Evolutionary conservation across 2,797 vertebrate species (phyloP), one percentile per base, ranked within the genome.

Genomic region (Myotis planiceps): DNA sequence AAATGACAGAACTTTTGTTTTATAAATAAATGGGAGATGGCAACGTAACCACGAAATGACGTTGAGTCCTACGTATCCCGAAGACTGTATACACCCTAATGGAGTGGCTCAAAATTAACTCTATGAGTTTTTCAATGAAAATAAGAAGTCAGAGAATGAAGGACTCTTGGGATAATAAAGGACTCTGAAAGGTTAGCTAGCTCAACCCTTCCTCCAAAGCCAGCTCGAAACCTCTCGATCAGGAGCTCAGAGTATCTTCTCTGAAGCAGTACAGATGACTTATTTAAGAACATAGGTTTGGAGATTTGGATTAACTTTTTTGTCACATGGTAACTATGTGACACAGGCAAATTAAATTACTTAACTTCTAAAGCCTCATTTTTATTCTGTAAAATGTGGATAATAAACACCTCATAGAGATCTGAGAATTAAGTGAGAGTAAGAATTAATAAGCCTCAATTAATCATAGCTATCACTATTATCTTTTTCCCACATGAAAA

Each of bases 351-450:
- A 60, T 60, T 3, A 78, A 89, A 65, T 74, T 49, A 88, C 23
- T 78, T 76, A 81, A 71, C 12, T 37, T 79, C 47, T 69, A 85
- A 85, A 93, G 16, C 7, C 21, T 83, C 68, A 89, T 55, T 55
- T 96, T 74, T n/a, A 49, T 25, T 91, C 39, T 89, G 18, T 82
- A 94, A 83, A 95, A 71, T 34, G 45, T 42, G 29, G 49, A n/a
- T n/a, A 91, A 29, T 21, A 69, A 1, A 45, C n/a, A 83, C 21
- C 45, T 80, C 51, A 76, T 1, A 90, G 55, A 92, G 37, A 39
- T n/a, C 9, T 90, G 29, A 86, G 49, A 94, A 66, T 75, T 75
- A 82, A 80, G 15, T 25, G 60, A 58, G 32, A 45, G 18, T 79
- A 69, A 93, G 92, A 92, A 95, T 34, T 37, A 72, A 69, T 16